Evolutionary conservation across 2,888 invertebrate species (phyloP), one percentile per base, ranked within the genome.

Genomic region (Drosophila leonis): DNA sequence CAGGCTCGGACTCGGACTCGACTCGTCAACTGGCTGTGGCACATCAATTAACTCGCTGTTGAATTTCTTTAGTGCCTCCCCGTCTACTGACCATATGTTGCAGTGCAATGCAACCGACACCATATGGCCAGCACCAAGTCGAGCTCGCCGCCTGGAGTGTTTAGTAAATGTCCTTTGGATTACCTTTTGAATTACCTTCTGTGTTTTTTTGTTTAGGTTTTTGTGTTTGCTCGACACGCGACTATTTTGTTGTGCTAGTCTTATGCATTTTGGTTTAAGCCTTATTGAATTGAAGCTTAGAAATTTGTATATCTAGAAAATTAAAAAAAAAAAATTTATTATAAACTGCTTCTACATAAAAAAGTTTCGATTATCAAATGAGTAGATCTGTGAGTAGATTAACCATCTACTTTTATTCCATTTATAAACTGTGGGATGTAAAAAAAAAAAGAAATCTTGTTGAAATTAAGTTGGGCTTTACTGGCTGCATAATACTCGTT

Each of bases 71-170:
- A 71, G 49, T 71, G 79, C 67, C 85, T 78, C 69, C 74, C 79
- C 75, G 90, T 86, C 88, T 86, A 86, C 66, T 75, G 90, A 72
- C 90, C 87, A 87, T 87, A 87, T 87, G 87, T 73, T 90, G 90
- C 80, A 74, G 65, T 48, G 44, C 51, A 59, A 3, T 33, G 60
- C 74, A 41, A 70, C 56, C 61, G 60, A 75, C 82, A 77, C 75
- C 86, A 87, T 87, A 87, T 87, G 87, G 90, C 63, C 70, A 60
- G 62, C 20, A 68, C 65, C 42, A 65, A 72, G 54, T 42, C 69
- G 49, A 55, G 57, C 54, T 68, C 60, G n/a, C 31, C 31, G 31
- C 2, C 9, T 56, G 31, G 31, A 61, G 42, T 54, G 54, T 29
- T 33, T 59, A 60, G 37, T 61, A 60, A 64, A 55, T 79, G 76